A percentile compares a stretch with the other conserved stretches of the same genome.
These are phyloP conservation scores for Dendrolimus houi DNA, from an alignment of 2,888 invertebrate species.

Conservation along the genomic window DNA sequence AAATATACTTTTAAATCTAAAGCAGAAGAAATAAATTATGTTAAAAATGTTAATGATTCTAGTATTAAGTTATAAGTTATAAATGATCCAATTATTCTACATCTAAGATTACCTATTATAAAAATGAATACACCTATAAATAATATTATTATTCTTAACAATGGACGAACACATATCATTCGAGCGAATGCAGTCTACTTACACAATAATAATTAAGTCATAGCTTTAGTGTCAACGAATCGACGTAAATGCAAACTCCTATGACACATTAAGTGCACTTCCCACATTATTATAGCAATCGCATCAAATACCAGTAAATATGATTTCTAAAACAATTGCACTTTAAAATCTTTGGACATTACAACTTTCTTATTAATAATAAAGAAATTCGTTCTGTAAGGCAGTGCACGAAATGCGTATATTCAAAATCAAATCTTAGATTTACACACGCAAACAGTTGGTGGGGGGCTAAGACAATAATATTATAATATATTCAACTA, in stretches of 20 bases:
- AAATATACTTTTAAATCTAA: too few species aligned
- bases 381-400: slow-evolving; percentile 31
- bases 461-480: slow-evolving; percentile 22
- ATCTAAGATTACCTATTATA: slow-evolving; percentile 43
- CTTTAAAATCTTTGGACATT: slow-evolving; percentile 17
- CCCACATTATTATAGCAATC: slow-evolving; percentile 13
- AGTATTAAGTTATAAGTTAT: slow-evolving; percentile 13
- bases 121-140: slow-evolving; percentile 61
- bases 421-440: slow-evolving; percentile 22
- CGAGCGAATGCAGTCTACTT: slow-evolving; percentile 72
- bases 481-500: slow-evolving; percentile 12
- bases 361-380: slow-evolving; percentile 15
- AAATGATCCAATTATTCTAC: slow-evolving; percentile 31
- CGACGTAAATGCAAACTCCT: slow-evolving; percentile 63
- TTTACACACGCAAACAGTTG: slow-evolving; percentile 30
- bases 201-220: slow-evolving; percentile 56
- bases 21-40: not conserved
- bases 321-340: slow-evolving; percentile 16
- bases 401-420: slow-evolving; percentile 49
- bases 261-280: slow-evolving; percentile 39
- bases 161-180: slow-evolving; percentile 75
- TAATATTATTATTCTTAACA: slow-evolving; percentile 57
- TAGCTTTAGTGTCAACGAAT: slow-evolving; percentile 56
- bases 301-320: slow-evolving; percentile 8
- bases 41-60: slow-evolving; percentile 10